These are phyloP conservation scores for Ardeotis arabs DNA, from an alignment of 2,113 vertebrate genomes.

Conservation along the genomic window DNA sequence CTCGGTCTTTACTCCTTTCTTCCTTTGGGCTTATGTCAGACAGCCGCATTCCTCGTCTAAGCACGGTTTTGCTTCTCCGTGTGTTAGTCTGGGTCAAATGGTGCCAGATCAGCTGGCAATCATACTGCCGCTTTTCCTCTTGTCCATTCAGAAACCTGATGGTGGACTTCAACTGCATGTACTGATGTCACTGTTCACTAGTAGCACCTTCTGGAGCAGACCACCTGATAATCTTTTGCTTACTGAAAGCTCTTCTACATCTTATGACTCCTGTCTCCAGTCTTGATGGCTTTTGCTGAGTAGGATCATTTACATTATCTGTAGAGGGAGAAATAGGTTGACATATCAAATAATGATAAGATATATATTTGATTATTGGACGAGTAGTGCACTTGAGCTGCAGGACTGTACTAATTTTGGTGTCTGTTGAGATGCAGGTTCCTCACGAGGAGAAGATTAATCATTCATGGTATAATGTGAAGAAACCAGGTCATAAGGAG, in stretches of 20 bases:
- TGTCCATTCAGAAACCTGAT: not conserved
- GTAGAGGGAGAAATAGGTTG: not conserved
- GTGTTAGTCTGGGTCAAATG: not conserved
- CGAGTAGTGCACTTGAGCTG: not conserved
- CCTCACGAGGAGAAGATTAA: not conserved
- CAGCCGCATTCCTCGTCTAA: accelerated
- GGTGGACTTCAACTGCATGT: not conserved
- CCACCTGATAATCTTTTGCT: not conserved
- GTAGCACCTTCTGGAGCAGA: not conserved
- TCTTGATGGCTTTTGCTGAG: not conserved
- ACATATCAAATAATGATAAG: not conserved
- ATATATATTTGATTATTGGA: not conserved
- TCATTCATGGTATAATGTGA: constrained; percentile 2
- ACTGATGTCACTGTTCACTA: not conserved
- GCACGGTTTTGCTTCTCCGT: not conserved
- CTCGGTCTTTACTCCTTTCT: not conserved
- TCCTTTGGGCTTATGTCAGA: not conserved
- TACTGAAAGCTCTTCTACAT: not conserved
- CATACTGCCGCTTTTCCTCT: not conserved
- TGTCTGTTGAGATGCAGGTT: not conserved
- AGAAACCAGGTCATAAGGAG: constrained; percentile 19
- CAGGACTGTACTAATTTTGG: not conserved
- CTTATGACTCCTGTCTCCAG: not conserved
- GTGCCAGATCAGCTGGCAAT: not conserved
- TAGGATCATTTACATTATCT: not conserved